Conservation (phyloP, 2,113 vertebrate genomes). For the Zapornia atra region DNA sequence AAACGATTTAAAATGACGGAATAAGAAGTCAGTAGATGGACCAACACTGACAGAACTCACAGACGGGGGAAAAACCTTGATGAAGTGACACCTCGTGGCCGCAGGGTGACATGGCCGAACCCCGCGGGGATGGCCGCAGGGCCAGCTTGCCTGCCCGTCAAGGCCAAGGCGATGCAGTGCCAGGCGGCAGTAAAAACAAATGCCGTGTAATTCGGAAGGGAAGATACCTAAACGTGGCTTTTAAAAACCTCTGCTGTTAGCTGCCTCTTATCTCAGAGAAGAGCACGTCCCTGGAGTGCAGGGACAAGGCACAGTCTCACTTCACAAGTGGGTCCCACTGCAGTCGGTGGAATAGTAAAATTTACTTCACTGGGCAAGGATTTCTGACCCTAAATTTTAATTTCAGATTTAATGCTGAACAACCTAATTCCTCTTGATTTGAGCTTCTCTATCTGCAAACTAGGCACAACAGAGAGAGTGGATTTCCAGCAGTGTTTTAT, state of each 20-base stretch:
- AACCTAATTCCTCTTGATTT: background rate
- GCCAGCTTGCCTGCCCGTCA: too few species aligned
- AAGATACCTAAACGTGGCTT: background rate
- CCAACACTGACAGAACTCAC: background rate
- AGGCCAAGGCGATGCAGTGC: too few species aligned
- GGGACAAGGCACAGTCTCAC: background rate
- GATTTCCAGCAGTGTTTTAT: background rate
- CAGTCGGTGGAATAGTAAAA: background rate
- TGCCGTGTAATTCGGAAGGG: accelerated
- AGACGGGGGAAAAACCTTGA: background rate
- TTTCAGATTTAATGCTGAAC: background rate
- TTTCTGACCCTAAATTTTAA: background rate
- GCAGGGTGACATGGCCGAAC: background rate
- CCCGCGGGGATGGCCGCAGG: too few species aligned
- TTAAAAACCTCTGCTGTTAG: background rate
- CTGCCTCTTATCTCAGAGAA: background rate
- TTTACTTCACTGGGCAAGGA: background rate
- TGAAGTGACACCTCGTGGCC: conserved; percentile 43
- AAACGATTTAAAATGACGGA: background rate
- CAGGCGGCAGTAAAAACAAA: background rate
- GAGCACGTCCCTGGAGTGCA: background rate
- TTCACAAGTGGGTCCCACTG: background rate
- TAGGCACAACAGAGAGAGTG: background rate
- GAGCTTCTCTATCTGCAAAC: background rate
- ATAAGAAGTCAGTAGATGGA: background rate